Base-by-base conservation (phyloP, 2,888 invertebrate species). In the Drosophila cognata region DNA sequence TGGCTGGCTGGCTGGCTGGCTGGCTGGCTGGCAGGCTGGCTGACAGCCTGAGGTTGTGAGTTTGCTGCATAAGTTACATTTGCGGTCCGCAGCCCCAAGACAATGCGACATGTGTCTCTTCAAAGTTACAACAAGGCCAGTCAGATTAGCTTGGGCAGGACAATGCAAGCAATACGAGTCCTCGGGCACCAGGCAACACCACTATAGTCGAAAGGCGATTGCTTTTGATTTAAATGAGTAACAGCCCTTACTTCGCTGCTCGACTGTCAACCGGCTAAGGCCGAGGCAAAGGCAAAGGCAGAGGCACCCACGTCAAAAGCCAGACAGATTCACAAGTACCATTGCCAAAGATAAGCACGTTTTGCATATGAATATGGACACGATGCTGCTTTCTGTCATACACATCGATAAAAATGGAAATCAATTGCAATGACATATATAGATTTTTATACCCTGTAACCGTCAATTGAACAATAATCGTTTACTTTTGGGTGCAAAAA, bases 191-290 rank as follows among this genome's bases (percentile, higher is more conserved):
- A 21, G 52, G 61, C 68, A 43, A 38, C 25, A 57, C 51, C 21
- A 43, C 29, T 41, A 51, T 13, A 69, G 69, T 77, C 81, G 25
- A 74, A 76, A 70, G 57, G 61, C 79, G 67, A 72, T 84, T 65
- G 70, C 59, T 69, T 71, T 77, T 73, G 82, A 89, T 77, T 81
- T 74, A 87, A 85, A 79, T 87, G 81, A 85, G 89, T 81, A 84
- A 72, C 69, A 80, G 58, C 65, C 50, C 53, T 62, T 48, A 13
- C 6, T 38, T 46, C 29, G 43, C 43, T 41, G 33, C n/a, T 70
- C 43, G 29, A 18, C 21, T 38, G 5, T 56, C 29, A 43, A 29
- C n/a, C 1, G 57, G 16, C 38, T 56, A 41, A 31, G 51, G 43
- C 43, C 11, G 4, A 43, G 21, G 21, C 43, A 38, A 25, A 3